Base-by-base conservation (phyloP, 2,113 vertebrate species). In the Oreamnos americanus region DNA sequence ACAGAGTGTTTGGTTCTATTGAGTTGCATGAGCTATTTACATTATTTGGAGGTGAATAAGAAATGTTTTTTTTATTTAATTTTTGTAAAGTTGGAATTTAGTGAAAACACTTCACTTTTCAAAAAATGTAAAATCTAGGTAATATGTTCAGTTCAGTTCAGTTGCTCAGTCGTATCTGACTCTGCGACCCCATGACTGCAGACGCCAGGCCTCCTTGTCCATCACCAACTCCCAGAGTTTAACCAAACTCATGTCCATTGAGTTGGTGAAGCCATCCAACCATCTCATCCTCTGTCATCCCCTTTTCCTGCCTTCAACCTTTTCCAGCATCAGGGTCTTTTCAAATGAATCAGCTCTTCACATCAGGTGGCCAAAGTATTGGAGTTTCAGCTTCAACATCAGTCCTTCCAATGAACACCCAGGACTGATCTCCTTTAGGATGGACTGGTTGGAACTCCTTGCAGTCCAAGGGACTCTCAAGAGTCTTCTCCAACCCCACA, bases 81-180 rank as follows among this genome's bases (percentile, higher is more conserved):
- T 90, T 93, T 94, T 86, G 28, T 87, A 26, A 74, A 76, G 12
- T 87, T 90, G 58, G 21, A 93, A 95, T 93, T 98, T 78, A 93
- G 4, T 87, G 25, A 85, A 55, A 87, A 67, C 76, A 94, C 26
- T 74, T 95, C 33, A 45, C 33, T 71, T 90, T 87, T 94, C 45
- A 82, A 64, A 84, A 94, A 88, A 78, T 62, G 25, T 60, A 33
- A 92, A 87, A 81, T 96, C 49, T 88, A 71, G 19, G 6, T 74
- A 13, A 25, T 26, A 43, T 26, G 23, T 43, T 43, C 36, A 76
- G n/a, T 71, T 71, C 64, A 71, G 9, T 71, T 71, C 19, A 71
- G 67, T 71, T 36, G 5, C n/a, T 71, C n/a, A 23, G 67, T 71
- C 1, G 0, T 71, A 5, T 71, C 19, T 6, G 10, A 71, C 67